Evolutionary conservation across 2,797 vertebrate species (phyloP), one percentile per base, ranked within the genome.

Genomic region (Neoniphon sammara): DNA sequence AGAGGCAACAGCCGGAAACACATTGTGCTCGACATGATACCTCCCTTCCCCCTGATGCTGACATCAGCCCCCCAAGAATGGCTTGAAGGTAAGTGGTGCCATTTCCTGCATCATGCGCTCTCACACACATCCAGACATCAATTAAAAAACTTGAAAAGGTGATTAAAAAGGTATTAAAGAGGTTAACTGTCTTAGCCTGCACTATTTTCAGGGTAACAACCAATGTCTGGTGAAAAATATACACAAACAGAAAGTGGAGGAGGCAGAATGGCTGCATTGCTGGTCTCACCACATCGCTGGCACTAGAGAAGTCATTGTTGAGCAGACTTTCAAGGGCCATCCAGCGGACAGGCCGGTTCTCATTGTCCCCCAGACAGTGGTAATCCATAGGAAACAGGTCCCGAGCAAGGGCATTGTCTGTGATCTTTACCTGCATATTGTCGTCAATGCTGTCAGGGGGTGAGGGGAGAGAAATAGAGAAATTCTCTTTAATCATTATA

Each of bases 301-400:
- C 97, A n/a, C 96, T 98, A 64, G 97, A 98, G 83, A 99, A 99
- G 64, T 99, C 97, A 10, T 98, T 97, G 93, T 98, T 97, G 44
- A 98, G 96, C 85, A 99, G 92, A 80, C 98, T 99, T 84, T 99
- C 98, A 60, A 99, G 95, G 67, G 98, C 96, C 98, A 99, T 99
- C 98, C 98, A 99, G 63, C 98, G 96, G 42, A 99, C 98, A 0
- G 98, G 97, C 21, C 97, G 93, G 92, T 99, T 99, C 88, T 99
- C 98, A 17, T 99, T 99, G 87, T 99, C 98, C 74, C 98, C 98
- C 53, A 99, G 94, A 88, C 98, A 99, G 90, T 99, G 98, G 88
- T 99, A 99, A 88, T 99, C 98, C 97, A 98, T 99, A 42, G 98
- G 97, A 89, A 99, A 99, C 0, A 99, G 95, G 89, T 99, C 98